phyloP scores from a whole-genome alignment of 2,113 vertebrate species.

The Lophochroa leadbeateri region DNA sequence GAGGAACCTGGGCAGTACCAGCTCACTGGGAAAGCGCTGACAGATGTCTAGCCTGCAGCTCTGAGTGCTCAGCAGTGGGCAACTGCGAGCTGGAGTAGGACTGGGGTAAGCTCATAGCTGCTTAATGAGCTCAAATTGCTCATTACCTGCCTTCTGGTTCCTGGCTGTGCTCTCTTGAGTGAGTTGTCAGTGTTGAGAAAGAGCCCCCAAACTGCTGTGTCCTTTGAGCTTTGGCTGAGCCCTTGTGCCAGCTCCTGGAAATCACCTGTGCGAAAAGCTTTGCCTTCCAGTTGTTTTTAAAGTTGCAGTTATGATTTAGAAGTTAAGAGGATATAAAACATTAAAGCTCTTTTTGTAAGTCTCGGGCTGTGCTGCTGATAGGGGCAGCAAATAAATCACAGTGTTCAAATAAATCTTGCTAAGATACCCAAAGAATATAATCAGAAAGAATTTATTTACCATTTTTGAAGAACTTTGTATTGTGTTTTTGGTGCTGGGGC shows the following conservation, averaged over 20 bases:
- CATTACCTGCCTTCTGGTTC: background rate
- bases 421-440: background rate
- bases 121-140: background rate
- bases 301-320: background rate
- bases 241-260: background rate
- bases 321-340: background rate
- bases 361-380: background rate
- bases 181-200: fast-evolving
- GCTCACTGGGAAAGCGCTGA: background rate
- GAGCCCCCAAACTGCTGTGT: background rate
- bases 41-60: background rate
- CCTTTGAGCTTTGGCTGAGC: background rate
- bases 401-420: background rate
- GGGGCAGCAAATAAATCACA: background rate
- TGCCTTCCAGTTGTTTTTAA: background rate
- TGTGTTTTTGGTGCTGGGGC: background rate
- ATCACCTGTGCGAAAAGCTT: background rate
- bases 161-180: background rate
- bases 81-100: background rate
- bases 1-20: background rate
- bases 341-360: background rate
- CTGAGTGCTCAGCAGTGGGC: background rate
- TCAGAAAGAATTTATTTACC: fast-evolving
- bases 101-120: background rate
- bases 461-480: background rate